Evolutionary conservation across 1,140 invertebrate species (phyloP).

Genomic region (Caenorhabditis briggsae): DNA sequence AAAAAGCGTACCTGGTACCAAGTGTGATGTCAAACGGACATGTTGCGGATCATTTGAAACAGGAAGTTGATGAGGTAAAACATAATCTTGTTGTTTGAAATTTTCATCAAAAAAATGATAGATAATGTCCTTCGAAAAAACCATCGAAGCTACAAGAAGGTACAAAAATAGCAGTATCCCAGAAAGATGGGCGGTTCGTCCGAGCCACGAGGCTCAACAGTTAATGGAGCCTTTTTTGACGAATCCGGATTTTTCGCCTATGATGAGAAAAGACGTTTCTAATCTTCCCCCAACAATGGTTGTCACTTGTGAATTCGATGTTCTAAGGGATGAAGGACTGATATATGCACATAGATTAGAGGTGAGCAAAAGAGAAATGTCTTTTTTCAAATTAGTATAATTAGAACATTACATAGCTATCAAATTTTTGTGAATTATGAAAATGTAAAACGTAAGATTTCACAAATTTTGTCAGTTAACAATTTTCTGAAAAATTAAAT

Average conservation of each 20-base stretch:
- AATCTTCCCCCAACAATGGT: slow-evolving; percentile 62
- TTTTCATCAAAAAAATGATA: no score
- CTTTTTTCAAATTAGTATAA: no score
- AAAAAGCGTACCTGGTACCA: slow-evolving; percentile 23
- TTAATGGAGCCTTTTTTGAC: slow-evolving; percentile 46
- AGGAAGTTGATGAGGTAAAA: not conserved
- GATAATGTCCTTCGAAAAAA: not conserved
- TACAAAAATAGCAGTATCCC: slow-evolving; percentile 33
- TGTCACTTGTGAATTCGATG: slow-evolving; percentile 66
- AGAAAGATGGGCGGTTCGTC: not conserved
- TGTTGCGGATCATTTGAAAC: slow-evolving; percentile 1
- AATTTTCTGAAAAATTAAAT: no score
- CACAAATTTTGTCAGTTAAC: no score
- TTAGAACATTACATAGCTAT: no score
- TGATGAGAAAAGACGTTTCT: slow-evolving; percentile 57
- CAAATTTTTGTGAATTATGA: no score
- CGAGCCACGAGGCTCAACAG: slow-evolving; percentile 5
- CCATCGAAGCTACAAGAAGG: not conserved
- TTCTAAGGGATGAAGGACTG: slow-evolving; percentile 65
- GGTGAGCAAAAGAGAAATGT: not conserved
- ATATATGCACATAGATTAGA: slow-evolving; percentile 60
- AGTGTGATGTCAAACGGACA: slow-evolving; percentile 57
- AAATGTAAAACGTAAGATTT: no score
- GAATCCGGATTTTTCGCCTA: slow-evolving; percentile 58
- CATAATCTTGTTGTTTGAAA: no score